A percentile compares a stretch with the other conserved stretches of the same genome.
These are phyloP conservation scores for Nothoprocta pentlandii DNA, from an alignment of 2,113 vertebrate species.

Conservation along the genomic window DNA sequence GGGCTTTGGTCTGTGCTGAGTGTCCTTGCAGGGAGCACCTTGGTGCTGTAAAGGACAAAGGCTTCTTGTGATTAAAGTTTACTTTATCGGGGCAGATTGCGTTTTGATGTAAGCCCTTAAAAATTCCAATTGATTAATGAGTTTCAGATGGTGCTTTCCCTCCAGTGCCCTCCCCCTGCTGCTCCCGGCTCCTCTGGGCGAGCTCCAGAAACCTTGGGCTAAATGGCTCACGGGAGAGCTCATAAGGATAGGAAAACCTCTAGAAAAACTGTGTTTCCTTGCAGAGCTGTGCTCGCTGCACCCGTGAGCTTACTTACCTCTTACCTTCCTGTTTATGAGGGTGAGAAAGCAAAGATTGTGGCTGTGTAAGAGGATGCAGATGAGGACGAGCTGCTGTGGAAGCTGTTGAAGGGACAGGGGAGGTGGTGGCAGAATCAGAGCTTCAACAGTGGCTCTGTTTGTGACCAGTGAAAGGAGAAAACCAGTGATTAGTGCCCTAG, in stretches of 20 bases:
- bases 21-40: background rate
- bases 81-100: slow-evolving; percentile 52
- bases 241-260: slow-evolving; percentile 55
- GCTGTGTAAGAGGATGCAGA: background rate
- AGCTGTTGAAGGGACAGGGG: background rate
- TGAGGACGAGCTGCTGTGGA: background rate
- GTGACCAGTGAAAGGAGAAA: background rate
- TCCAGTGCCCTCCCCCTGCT: slow-evolving; percentile 31
- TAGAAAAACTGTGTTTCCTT: slow-evolving; percentile 31
- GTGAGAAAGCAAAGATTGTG: background rate
- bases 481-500: background rate
- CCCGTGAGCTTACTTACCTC: background rate
- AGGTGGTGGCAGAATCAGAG: background rate
- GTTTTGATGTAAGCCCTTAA: slow-evolving; percentile 74
- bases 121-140: slow-evolving; percentile 75
- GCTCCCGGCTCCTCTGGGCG: slow-evolving; percentile 57
- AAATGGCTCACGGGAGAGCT: slow-evolving; percentile 56
- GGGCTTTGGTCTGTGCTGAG: background rate
- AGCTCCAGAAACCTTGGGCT: slow-evolving; percentile 55
- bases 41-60: slow-evolving; percentile 26
- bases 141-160: slow-evolving; percentile 69
- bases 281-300: background rate
- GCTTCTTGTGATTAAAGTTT: slow-evolving; percentile 67
- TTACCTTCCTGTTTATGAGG: background rate
- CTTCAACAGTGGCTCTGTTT: background rate